Conservation (phyloP, 37 sponge, comb jelly and placozoan species). For the Crambe crambe region DNA sequence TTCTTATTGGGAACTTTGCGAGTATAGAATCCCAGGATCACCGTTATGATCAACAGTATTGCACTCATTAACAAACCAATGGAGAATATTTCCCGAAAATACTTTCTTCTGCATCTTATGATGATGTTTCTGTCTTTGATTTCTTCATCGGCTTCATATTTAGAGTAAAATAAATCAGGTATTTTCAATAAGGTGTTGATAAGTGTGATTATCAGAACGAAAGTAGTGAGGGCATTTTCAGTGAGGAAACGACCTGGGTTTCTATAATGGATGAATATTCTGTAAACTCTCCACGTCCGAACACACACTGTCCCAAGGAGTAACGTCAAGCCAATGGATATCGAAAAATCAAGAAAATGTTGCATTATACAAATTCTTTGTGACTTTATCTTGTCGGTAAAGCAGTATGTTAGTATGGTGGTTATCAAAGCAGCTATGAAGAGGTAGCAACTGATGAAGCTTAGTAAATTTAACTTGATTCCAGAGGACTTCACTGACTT, state of each 20-base stretch:
- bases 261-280: conserved; percentile 30
- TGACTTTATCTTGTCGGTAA: neutral
- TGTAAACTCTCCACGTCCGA: conserved; percentile 39
- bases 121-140: neutral
- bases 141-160: neutral
- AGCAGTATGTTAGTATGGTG: neutral
- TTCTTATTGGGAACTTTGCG: neutral
- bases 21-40: neutral
- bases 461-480: conserved; percentile 4
- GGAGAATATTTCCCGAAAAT: too few species aligned
- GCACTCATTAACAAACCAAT: neutral
- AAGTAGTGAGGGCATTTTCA: neutral
- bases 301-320: conserved; percentile 8
- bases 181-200: too few species aligned
- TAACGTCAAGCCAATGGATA: conserved; percentile 1
- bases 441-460: conserved; percentile 32
- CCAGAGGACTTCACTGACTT: conserved; percentile 29
- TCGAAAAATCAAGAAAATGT: neutral
- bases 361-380: neutral
- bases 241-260: conserved; percentile 27
- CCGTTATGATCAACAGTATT: neutral
- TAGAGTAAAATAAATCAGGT: neutral
- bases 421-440: neutral
- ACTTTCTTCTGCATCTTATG: neutral
- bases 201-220: neutral